phyloP scores from a whole-genome alignment of 2,797 vertebrate genomes.

The Rhinogobio ventralis region DNA sequence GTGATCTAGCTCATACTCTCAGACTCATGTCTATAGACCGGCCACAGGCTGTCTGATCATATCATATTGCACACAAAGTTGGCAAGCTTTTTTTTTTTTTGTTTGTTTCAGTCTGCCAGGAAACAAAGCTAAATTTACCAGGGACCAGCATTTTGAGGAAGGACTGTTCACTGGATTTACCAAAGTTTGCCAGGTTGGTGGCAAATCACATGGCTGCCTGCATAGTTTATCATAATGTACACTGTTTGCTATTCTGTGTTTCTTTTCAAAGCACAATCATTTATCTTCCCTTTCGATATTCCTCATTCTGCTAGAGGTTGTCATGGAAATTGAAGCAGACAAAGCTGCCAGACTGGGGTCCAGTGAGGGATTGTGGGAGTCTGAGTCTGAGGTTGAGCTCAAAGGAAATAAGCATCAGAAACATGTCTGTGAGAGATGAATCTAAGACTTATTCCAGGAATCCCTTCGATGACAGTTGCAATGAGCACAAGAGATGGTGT shows the following conservation, averaged over 20 bases:
- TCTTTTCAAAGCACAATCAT: neutral
- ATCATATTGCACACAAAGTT: neutral
- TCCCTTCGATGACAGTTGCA: neutral
- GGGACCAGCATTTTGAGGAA: neutral
- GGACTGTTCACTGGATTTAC: neutral
- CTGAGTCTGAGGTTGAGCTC: slow-evolving; percentile 2
- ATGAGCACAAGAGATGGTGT: neutral
- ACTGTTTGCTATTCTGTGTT: neutral
- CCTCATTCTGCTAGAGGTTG: slow-evolving; percentile 21
- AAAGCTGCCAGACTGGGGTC: slow-evolving; percentile 7
- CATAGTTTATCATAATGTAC: slow-evolving; percentile 4
- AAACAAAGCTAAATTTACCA: neutral
- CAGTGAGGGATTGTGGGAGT: slow-evolving; percentile 27
- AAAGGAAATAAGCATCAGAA: slow-evolving; percentile 51
- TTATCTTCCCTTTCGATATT: slow-evolving; percentile 11
- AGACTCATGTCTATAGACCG: neutral
- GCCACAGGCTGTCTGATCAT: neutral
- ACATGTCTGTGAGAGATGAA: slow-evolving; percentile 61
- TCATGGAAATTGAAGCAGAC: slow-evolving; percentile 42
- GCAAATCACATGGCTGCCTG: neutral
- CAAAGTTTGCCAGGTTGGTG: neutral
- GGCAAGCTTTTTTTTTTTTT: too few species aligned
- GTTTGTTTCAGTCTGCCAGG: neutral
- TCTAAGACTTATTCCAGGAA: slow-evolving; percentile 24
- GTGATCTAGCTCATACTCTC: neutral